Evolutionary conservation across 2,113 vertebrate genomes (phyloP), one percentile per base, ranked within the genome.

Genomic region (Pomatostomus ruficeps): DNA sequence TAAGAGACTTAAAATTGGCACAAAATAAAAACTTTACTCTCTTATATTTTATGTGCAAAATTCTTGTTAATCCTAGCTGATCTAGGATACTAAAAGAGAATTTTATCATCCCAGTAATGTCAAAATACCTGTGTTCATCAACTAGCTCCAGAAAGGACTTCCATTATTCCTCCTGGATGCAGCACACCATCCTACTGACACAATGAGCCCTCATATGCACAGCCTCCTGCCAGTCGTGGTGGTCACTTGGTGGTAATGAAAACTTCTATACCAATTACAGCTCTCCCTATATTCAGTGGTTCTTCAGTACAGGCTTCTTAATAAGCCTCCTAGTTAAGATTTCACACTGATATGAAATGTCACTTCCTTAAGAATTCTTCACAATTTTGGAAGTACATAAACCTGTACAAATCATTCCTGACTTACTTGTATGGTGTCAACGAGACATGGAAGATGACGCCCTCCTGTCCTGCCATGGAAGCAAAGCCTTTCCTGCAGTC

Each of bases 151-250:
- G 33, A 15, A 70, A 46, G 25, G 28, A 42, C 31, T 88, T 61
- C 35, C 13, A 12, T 43, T 22, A 38, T 38, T 40, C 25, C 14
- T 55, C 48, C 62, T 40, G 54, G n/a, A 57, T 40, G 20, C 18
- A 68, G 21, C 6, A 25, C 36, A 35, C 28, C 36, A 11, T 19
- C 28, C 45, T 54, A 40, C 8, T 2, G 2, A 15, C 62, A 35
- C 22, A n/a, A 36, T 36, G 25, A 73, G 8, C 11, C 20, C 31
- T 31, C 26, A 43, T 3, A 11, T 3, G 10, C 33, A 58, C 49
- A 73, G 24, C 21, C 24, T 46, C 17, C 40, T 72, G 38, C 23
- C 22, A 10, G 23, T 25, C 0, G 0, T 6, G 3, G 11, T 36
- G 29, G 21, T 19, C 24, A 51, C 24, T n/a, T 16, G 4, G 42